Conservation (phyloP, 2,888 invertebrate genomes). For the Nephrocerus scutellatus region DNA sequence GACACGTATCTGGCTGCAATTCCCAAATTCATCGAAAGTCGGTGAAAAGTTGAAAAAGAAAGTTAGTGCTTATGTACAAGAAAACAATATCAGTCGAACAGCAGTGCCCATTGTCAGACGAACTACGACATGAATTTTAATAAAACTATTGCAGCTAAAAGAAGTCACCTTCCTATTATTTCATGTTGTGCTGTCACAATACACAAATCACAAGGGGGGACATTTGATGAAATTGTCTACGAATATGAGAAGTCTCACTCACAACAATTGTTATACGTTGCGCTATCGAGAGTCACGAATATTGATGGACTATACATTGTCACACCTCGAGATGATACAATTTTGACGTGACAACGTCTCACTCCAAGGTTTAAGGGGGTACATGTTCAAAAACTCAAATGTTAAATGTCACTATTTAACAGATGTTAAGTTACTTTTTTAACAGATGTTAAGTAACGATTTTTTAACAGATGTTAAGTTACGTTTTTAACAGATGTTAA, state of each 20-base stretch:
- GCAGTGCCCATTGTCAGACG: constrained; percentile 17
- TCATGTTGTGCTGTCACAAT: constrained; percentile 27
- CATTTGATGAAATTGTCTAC: constrained; percentile 25
- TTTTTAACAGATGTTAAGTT: too few species aligned
- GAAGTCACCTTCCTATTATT: constrained; percentile 26
- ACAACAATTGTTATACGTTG: constrained; percentile 26
- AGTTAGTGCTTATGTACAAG: constrained; percentile 13
- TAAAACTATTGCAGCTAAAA: constrained; percentile 21
- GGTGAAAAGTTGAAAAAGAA: constrained; percentile 17
- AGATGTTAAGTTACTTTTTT: too few species aligned
- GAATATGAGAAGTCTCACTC: constrained; percentile 22
- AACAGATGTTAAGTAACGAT: too few species aligned
- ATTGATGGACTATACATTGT: constrained; percentile 21
- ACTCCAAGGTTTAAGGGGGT: too few species aligned
- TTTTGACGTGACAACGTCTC: too few species aligned
- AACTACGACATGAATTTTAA: constrained; percentile 18
- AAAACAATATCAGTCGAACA: constrained; percentile 8
- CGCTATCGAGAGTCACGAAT: constrained; percentile 26
- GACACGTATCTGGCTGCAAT: constrained; percentile 14
- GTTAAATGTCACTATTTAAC: too few species aligned
- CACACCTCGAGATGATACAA: constrained; percentile 12
- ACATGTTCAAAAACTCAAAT: too few species aligned
- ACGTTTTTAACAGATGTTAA: too few species aligned
- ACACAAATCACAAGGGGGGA: constrained; percentile 30
- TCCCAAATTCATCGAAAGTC: constrained; percentile 11